Base-by-base conservation (phyloP, 2,888 invertebrate genomes). In the Arge pagana region DNA sequence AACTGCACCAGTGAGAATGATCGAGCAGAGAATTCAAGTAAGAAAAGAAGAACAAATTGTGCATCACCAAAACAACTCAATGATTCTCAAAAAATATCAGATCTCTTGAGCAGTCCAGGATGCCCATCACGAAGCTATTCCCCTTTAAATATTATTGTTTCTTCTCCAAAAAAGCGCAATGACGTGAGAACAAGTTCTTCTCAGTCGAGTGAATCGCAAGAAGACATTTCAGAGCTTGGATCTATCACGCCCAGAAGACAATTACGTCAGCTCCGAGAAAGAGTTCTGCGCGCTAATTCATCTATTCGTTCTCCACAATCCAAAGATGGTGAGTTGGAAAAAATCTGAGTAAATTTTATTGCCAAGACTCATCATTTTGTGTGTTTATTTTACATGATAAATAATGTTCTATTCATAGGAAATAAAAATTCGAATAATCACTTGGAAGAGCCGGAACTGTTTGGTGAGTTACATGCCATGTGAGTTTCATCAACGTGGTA, bases 61-160 rank as follows among this genome's bases (percentile, higher is more conserved):
- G 43, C 49, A 49, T 40, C 52, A 15, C 57, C 48, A 15, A 62
- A 56, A 52, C 69, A 60, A n/a, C 60, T 63, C 1, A 58, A 55
- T 28, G 50, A 56, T 18, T 59, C 67, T 37, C 64, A 64, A 10
- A 51, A 24, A 33, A 56, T 49, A 39, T 55, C 53, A 52, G 61
- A 52, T 48, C 56, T 55, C 40, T 57, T 67, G 21, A 59, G 55
- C 26, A 69, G 68, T 58, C 67, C 68, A 13, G 62, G 62, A 15
- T 62, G 59, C 50, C 50, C 59, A 1, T 55, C 60, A 1, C 59
- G 66, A 59, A 64, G 56, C 54, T 75, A 76, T 61, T 66, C 70
- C 24, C 70, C 74, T 6, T 64, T 76, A 24, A 63, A 66, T 57
- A 62, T 76, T 51, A 66, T 62, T 55, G 60, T 75, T 45, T 63